Evolutionary conservation across 2,113 vertebrate genomes (phyloP).

Genomic region (Lipophrys pholis): DNA sequence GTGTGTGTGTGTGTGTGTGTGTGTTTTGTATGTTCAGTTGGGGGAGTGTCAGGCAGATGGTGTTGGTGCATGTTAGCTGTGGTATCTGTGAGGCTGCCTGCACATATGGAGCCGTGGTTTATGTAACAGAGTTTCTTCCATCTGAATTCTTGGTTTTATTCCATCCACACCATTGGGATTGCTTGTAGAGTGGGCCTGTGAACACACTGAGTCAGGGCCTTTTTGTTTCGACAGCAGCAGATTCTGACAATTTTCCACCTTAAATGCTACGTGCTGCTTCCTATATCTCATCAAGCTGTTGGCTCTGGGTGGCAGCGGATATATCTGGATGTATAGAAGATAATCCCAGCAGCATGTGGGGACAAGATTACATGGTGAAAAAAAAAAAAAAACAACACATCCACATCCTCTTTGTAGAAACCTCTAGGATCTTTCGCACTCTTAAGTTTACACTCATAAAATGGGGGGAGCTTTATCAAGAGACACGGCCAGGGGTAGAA

Average conservation of each 20-base stretch:
- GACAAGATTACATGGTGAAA: background rate
- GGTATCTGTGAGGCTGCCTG: slow-evolving; percentile 15
- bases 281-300: slow-evolving; percentile 9
- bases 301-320: slow-evolving; percentile 1
- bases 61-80: slow-evolving; percentile 13
- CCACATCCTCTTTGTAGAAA: background rate
- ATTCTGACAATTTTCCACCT: slow-evolving; percentile 29
- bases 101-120: slow-evolving; percentile 13
- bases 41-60: slow-evolving; percentile 50
- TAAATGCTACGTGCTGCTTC: slow-evolving; percentile 11
- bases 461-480: background rate
- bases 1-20: slow-evolving; percentile 4
- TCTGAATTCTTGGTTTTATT: slow-evolving; percentile 29
- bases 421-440: background rate
- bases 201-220: slow-evolving; percentile 61
- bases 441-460: background rate
- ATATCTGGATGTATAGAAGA: slow-evolving; percentile 10
- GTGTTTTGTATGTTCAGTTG: slow-evolving; percentile 22
- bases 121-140: slow-evolving; percentile 40
- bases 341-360: slow-evolving; percentile 5
- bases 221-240: slow-evolving; percentile 13
- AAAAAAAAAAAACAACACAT: background rate
- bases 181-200: slow-evolving; percentile 37
- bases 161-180: slow-evolving; percentile 34
- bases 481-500: background rate